Percentiles rank a stretch among this genome's conserved stretches.
Evolutionary conservation across 1,140 invertebrate genomes (phyloP).

Genomic region (Sycobia sp.): DNA sequence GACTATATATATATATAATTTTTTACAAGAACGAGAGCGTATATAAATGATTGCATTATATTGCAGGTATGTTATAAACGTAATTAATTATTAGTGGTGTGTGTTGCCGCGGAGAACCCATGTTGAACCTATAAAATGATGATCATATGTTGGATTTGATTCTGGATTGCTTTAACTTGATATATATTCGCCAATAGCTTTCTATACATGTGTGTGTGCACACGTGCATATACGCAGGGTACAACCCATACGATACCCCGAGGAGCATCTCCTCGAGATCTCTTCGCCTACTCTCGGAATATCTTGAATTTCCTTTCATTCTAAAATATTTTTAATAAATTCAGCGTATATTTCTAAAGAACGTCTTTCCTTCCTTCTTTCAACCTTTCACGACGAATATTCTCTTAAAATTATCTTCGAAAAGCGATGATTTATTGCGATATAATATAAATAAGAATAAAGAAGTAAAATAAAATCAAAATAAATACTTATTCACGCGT

Average conservation of each 20-base stretch:
- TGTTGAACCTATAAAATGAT: neutral
- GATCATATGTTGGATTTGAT: conserved; percentile 13
- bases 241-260: conserved; percentile 1
- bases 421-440: neutral
- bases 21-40: too few species aligned
- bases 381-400: conserved; percentile 9
- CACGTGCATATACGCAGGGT: too few species aligned
- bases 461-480: too few species aligned
- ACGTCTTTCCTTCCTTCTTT: conserved; percentile 1
- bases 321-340: conserved; percentile 24
- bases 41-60: neutral
- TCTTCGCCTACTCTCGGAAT: neutral
- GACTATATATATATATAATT: too few species aligned
- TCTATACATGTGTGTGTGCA: too few species aligned
- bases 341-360: neutral
- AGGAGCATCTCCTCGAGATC: conserved; percentile 11
- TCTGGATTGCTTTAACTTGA: conserved; percentile 9
- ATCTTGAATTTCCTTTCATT: conserved; percentile 15
- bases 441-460: too few species aligned
- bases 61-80: neutral
- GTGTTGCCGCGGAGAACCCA: neutral
- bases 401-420: neutral
- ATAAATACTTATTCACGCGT: too few species aligned
- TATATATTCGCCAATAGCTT: conserved; percentile 9
- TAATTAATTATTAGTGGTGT: conserved; percentile 17